phyloP scores from a whole-genome alignment of 1,140 invertebrate genomes.

The Nephotettix cincticeps region DNA sequence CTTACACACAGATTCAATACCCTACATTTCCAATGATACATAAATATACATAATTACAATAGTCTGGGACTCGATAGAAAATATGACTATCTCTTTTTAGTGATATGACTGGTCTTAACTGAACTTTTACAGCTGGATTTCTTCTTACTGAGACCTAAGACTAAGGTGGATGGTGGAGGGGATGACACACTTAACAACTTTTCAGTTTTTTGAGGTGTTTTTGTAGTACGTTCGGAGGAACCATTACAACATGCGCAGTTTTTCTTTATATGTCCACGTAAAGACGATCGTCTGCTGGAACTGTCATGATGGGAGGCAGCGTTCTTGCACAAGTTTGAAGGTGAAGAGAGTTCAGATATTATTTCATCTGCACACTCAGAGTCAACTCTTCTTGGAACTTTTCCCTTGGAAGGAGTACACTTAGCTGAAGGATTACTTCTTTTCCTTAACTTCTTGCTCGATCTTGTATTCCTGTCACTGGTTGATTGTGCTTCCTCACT shows the following conservation, averaged over 20 bases:
- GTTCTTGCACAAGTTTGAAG: background rate
- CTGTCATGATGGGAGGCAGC: background rate
- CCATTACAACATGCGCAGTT: constrained; percentile 55
- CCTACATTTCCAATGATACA: constrained; percentile 2
- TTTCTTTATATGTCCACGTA: constrained; percentile 55
- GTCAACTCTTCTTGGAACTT: background rate
- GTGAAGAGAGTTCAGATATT: background rate
- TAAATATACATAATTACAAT: constrained; percentile 18
- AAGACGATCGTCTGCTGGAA: constrained; percentile 48
- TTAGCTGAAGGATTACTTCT: background rate
- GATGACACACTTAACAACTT: background rate
- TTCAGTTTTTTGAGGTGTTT: background rate
- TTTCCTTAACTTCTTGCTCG: background rate
- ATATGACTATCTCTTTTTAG: constrained; percentile 11
- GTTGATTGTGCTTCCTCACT: background rate
- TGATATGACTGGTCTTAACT: constrained; percentile 24
- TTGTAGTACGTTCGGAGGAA: background rate
- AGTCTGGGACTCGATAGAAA: background rate
- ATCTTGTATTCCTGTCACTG: background rate
- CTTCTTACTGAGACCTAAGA: background rate
- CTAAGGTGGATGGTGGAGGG: background rate
- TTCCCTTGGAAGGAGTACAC: background rate
- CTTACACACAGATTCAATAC: constrained; percentile 2
- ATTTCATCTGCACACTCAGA: background rate
- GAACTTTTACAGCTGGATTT: background rate